Conservation (phyloP, 1,140 invertebrate genomes). For the Piezodorus guildinii region DNA sequence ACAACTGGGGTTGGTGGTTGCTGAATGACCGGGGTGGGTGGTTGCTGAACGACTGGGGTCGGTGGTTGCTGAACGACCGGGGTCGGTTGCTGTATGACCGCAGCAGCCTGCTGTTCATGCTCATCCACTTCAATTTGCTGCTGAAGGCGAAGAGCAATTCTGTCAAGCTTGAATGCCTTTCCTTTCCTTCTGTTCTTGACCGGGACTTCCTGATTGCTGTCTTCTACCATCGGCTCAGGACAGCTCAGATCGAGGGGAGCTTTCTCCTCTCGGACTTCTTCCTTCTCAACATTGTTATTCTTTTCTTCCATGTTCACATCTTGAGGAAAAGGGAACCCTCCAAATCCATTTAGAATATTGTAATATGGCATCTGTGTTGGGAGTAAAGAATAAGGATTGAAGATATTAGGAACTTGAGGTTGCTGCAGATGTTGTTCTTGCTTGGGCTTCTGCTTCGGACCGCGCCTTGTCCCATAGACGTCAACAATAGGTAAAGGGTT, state of each 20-base stretch:
- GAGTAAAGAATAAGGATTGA: slow-evolving; percentile 24
- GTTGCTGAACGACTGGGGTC: slow-evolving; percentile 16
- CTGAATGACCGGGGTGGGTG: too few species aligned
- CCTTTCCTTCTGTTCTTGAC: slow-evolving; percentile 65
- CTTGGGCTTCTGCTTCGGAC: slow-evolving; percentile 57
- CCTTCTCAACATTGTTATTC: slow-evolving; percentile 24
- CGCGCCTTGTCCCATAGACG: slow-evolving; percentile 75
- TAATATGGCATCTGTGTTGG: slow-evolving; percentile 27
- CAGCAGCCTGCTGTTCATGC: slow-evolving; percentile 32
- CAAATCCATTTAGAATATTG: slow-evolving; percentile 25
- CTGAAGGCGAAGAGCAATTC: slow-evolving; percentile 23
- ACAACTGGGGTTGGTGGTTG: too few species aligned
- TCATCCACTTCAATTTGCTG: slow-evolving; percentile 36
- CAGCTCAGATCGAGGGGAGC: slow-evolving; percentile 28
- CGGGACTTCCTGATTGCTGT: slow-evolving; percentile 29
- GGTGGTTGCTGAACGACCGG: background rate
- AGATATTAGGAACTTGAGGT: background rate
- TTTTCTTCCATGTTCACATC: slow-evolving; percentile 21
- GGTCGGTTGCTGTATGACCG: background rate
- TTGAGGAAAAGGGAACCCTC: slow-evolving; percentile 16
- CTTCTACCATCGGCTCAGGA: slow-evolving; percentile 17
- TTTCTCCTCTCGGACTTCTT: slow-evolving; percentile 10
- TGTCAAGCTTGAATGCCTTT: slow-evolving; percentile 56
- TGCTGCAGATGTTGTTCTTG: slow-evolving; percentile 18
- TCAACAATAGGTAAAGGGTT: slow-evolving; percentile 80